Evolutionary conservation across 2,797 vertebrate species (phyloP).

Genomic region (Oreonectes daqikongensis): DNA sequence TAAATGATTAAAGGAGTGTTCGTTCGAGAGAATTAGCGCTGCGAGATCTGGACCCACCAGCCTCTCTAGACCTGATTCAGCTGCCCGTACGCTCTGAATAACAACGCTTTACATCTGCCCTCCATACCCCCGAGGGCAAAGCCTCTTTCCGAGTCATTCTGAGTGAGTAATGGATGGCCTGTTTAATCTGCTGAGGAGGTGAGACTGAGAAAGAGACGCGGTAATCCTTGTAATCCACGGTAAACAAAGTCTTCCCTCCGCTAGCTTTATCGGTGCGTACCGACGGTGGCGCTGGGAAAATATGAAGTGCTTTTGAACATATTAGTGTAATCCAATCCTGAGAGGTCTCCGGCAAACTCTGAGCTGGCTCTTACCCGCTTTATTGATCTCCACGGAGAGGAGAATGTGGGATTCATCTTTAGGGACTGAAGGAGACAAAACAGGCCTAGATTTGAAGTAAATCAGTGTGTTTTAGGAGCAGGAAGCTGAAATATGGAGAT

Average conservation of each 20-base stretch:
- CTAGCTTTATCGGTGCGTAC: slow-evolving; percentile 4
- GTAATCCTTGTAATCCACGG: slow-evolving; percentile 55
- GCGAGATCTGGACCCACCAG: background rate
- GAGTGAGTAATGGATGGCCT: slow-evolving; percentile 41
- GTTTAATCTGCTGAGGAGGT: slow-evolving; percentile 52
- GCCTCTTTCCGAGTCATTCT: slow-evolving; percentile 20
- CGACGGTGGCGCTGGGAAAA: slow-evolving; percentile 19
- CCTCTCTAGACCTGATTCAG: slow-evolving; percentile 49
- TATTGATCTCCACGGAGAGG: slow-evolving; percentile 43
- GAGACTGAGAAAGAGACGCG: slow-evolving; percentile 32
- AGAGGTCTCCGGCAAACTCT: slow-evolving; percentile 38
- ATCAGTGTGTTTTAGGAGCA: background rate
- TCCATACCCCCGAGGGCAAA: slow-evolving; percentile 27
- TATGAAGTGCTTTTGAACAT: slow-evolving; percentile 50
- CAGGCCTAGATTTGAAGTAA: slow-evolving; percentile 2
- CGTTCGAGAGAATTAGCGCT: slow-evolving; percentile 6
- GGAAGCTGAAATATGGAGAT: background rate
- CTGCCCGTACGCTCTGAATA: slow-evolving; percentile 37
- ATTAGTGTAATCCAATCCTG: slow-evolving; percentile 55
- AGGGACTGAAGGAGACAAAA: background rate
- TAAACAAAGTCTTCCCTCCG: slow-evolving; percentile 52
- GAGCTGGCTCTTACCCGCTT: slow-evolving; percentile 26
- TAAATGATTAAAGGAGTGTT: slow-evolving; percentile 30
- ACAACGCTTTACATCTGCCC: slow-evolving; percentile 37
- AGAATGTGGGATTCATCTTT: background rate